A percentile compares a stretch with the other conserved stretches of the same genome.
phyloP scores from a whole-genome alignment of 2,797 vertebrate genomes.

The Myotis pilosus region DNA sequence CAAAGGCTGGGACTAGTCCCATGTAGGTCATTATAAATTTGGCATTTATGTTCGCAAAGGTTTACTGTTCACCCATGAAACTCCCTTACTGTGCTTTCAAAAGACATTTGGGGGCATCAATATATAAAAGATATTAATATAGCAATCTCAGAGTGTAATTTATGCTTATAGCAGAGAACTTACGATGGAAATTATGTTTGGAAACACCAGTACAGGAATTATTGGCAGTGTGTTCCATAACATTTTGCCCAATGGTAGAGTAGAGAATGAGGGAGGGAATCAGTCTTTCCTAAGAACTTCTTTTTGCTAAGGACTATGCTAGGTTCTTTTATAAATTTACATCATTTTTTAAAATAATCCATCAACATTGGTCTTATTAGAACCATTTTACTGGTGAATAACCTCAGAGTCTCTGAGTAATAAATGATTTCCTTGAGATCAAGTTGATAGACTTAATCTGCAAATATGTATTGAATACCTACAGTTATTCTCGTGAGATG shows the following conservation, averaged over 20 bases:
- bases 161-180: neutral
- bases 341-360: neutral
- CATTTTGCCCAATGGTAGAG: neutral
- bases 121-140: neutral
- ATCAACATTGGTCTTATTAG: neutral
- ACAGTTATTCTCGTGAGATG: neutral
- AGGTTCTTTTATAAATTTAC: neutral
- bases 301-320: neutral
- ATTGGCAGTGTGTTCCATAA: neutral
- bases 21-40: neutral
- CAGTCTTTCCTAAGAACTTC: neutral
- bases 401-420: neutral
- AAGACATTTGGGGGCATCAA: neutral
- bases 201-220: neutral
- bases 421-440: neutral
- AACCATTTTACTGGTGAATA: slow-evolving; percentile 14
- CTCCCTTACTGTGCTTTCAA: neutral
- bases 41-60: neutral
- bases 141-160: neutral
- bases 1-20: neutral
- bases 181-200: neutral
- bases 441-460: neutral
- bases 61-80: neutral
- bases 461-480: neutral
- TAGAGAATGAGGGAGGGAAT: neutral